These are phyloP conservation scores for Peromyscus leucopus DNA, from an alignment of 2,113 vertebrate species.

Conservation along the genomic window DNA sequence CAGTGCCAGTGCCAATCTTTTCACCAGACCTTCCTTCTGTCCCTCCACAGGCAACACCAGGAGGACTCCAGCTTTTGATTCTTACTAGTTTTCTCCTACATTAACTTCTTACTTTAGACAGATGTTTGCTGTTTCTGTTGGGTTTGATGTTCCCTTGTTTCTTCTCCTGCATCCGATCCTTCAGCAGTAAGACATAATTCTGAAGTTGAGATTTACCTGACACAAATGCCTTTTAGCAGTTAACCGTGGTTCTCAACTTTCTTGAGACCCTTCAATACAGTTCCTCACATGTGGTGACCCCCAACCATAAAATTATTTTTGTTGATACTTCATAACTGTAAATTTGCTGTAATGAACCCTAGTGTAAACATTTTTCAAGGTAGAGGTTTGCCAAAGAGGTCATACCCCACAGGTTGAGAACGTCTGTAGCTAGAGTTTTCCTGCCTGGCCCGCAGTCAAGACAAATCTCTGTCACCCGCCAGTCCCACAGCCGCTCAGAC, in stretches of 20 bases:
- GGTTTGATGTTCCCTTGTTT: background rate
- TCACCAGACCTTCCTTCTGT: background rate
- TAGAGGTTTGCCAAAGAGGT: background rate
- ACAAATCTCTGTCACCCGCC: no score
- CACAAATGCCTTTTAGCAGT: background rate
- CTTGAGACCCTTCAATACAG: background rate
- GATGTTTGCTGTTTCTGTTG: background rate
- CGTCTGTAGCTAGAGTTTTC: no score
- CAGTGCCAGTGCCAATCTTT: background rate
- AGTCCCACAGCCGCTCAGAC: no score
- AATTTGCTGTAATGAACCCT: background rate
- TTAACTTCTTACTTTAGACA: background rate
- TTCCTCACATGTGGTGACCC: background rate
- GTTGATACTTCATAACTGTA: background rate
- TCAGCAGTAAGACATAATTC: background rate
- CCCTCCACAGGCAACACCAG: background rate
- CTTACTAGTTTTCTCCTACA: background rate
- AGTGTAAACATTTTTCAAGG: no score
- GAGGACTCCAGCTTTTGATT: background rate
- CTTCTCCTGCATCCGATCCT: background rate
- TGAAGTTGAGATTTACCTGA: background rate
- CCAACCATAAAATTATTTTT: background rate
- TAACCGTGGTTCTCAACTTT: background rate
- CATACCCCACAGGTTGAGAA: background rate
- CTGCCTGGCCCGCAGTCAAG: no score